These are phyloP conservation scores for Doris montereyensis DNA, from an alignment of 2,888 invertebrate species.

Conservation along the genomic window DNA sequence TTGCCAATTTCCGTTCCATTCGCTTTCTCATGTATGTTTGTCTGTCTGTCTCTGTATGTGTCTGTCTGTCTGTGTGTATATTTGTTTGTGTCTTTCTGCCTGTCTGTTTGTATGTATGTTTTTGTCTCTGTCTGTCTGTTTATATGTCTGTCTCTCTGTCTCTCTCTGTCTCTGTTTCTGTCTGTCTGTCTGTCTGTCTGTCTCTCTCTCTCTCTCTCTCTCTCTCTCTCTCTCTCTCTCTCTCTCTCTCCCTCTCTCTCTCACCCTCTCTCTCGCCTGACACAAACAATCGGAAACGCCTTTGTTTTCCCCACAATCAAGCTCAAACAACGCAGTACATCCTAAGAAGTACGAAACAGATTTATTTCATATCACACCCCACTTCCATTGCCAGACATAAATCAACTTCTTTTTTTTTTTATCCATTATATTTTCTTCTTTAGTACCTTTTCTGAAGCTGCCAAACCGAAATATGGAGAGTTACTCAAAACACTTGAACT, in stretches of 20 bases:
- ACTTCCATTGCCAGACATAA: too few relatives aligned
- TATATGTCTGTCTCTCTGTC: conserved; percentile 3
- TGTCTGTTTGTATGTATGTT: neutral
- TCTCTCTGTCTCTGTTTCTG: too few relatives aligned
- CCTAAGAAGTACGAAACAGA: too few relatives aligned
- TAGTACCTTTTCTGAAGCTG: too few relatives aligned
- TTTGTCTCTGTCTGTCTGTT: neutral
- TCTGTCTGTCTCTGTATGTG: neutral
- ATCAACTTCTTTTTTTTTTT: too few relatives aligned
- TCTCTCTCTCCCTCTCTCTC: neutral
- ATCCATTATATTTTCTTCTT: too few relatives aligned
- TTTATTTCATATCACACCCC: too few relatives aligned
- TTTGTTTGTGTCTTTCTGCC: neutral
- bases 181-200: too few relatives aligned
- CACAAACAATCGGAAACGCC: neutral
- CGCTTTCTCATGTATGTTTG: neutral
- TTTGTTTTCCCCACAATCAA: neutral
- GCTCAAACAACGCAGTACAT: too few relatives aligned
- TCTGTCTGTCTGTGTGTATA: conserved; percentile 12
- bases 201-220: conserved; percentile 7
- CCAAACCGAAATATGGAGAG: too few relatives aligned
- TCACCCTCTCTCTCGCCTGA: neutral
- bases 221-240: conserved; percentile 23
- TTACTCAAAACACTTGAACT: too few relatives aligned
- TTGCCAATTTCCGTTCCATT: too few relatives aligned